These are phyloP conservation scores for Prunella fulvescens DNA, from an alignment of 2,113 vertebrate species.

Conservation along the genomic window DNA sequence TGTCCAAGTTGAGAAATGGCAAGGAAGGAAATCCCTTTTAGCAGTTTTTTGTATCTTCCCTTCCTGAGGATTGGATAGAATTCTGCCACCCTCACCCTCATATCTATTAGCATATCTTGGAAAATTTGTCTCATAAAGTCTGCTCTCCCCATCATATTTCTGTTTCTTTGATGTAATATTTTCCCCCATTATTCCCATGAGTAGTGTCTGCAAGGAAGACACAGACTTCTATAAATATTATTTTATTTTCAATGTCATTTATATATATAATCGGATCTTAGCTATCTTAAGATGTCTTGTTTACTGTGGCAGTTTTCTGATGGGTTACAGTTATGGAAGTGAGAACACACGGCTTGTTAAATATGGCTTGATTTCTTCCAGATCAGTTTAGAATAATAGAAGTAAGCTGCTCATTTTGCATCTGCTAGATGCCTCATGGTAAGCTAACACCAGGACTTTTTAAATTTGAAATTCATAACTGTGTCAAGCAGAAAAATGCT, in stretches of 20 bases:
- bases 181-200: not conserved
- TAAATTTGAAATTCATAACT: not conserved
- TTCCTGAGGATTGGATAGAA: not conserved
- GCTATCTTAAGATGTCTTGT: not conserved
- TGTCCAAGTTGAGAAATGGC: not conserved
- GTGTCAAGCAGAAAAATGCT: slow-evolving; percentile 6
- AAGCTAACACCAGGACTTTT: not conserved
- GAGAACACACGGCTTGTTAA: not conserved
- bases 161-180: not conserved
- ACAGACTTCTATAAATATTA: not conserved
- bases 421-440: not conserved
- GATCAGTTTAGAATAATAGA: not conserved
- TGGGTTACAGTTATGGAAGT: not conserved
- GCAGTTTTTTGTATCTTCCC: not conserved
- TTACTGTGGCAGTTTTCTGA: not conserved
- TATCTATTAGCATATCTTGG: not conserved
- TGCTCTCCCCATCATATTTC: not conserved
- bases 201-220: not conserved
- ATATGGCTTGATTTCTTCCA: not conserved
- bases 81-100: not conserved
- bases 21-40: not conserved
- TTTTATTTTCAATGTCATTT: not conserved
- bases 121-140: not conserved
- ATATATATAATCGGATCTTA: not conserved
- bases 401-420: not conserved